Conservation (phyloP, 2,113 vertebrate genomes). For the Colius striatus region DNA sequence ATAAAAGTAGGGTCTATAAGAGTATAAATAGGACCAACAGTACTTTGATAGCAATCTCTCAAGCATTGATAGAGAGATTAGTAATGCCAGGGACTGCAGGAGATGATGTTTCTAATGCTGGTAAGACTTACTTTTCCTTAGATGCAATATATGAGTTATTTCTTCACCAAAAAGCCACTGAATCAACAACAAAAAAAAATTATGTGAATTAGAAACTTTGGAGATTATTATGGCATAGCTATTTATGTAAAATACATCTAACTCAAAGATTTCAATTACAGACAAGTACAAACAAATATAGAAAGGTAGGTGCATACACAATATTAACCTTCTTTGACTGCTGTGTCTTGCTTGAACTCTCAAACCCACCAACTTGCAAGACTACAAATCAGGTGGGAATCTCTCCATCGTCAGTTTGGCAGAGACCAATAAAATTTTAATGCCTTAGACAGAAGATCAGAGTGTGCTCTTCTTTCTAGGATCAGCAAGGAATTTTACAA, state of each 20-base stretch:
- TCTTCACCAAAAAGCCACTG: neutral
- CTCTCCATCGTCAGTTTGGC: neutral
- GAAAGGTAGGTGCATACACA: neutral
- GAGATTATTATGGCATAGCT: accelerated
- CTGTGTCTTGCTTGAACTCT: neutral
- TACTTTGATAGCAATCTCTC: neutral
- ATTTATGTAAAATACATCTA: neutral
- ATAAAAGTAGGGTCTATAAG: neutral
- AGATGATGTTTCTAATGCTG: neutral
- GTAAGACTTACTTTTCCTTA: neutral
- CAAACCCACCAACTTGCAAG: neutral
- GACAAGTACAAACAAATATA: neutral
- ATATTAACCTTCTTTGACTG: neutral
- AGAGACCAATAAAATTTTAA: conserved; percentile 7
- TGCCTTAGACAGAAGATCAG: neutral
- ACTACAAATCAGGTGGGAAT: neutral
- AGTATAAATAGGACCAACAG: neutral
- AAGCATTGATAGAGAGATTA: neutral
- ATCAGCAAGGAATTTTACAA: neutral
- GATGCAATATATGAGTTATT: neutral
- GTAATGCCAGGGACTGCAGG: neutral
- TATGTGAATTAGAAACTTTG: neutral
- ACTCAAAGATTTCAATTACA: neutral
- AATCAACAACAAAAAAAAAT: neutral
- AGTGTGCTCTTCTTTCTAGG: neutral